phyloP scores from a whole-genome alignment of 2,888 invertebrate species.

The Hypercompe scribonia region DNA sequence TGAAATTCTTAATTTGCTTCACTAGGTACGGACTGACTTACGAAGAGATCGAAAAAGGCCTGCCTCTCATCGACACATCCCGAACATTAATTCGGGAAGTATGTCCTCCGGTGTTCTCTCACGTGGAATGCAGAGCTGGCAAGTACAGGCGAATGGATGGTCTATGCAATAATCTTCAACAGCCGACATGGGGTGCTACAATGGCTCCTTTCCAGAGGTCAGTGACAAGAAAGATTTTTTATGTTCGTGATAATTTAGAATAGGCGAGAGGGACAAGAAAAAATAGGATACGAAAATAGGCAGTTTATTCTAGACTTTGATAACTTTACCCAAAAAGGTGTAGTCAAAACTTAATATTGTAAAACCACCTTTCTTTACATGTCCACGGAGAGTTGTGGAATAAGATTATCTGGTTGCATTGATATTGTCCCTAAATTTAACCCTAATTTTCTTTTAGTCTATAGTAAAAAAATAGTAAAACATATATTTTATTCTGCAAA shows the following conservation, averaged over 20 bases:
- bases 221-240: neutral
- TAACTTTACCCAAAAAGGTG: neutral
- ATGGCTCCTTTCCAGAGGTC: constrained; percentile 94
- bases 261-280: neutral
- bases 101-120: constrained; percentile 95
- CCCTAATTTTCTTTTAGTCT: too few relatives aligned
- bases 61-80: constrained; percentile 95
- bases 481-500: neutral
- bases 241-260: neutral
- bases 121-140: constrained; percentile 95
- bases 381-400: neutral
- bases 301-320: neutral
- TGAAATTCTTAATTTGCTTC: neutral
- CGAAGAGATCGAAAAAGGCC: constrained; percentile 94
- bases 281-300: neutral
- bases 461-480: too few relatives aligned
- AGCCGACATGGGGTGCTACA: constrained; percentile 96
- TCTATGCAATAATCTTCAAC: constrained; percentile 94
- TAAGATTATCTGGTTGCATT: neutral
- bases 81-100: constrained; percentile 94
- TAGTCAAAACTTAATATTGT: neutral
- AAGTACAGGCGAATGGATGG: constrained; percentile 95
- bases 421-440: neutral
- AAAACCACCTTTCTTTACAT: neutral
- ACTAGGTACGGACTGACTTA: constrained; percentile 93